phyloP scores from a whole-genome alignment of 2,113 vertebrate genomes.

The Notarius lentiginosus region DNA sequence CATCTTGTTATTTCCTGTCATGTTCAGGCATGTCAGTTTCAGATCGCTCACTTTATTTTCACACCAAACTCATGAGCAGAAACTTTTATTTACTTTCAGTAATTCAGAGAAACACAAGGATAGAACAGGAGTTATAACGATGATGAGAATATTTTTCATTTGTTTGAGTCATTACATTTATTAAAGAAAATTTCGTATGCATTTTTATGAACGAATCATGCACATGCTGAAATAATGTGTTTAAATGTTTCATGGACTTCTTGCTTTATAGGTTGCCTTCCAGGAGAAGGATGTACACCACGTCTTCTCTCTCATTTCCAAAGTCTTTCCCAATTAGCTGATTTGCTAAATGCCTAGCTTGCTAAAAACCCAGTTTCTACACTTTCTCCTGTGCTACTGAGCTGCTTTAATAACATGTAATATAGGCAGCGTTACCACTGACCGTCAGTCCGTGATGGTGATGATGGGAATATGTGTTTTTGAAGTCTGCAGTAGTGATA shows the following conservation, averaged over 20 bases:
- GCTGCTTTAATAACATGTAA: neutral
- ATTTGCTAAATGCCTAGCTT: too few species aligned
- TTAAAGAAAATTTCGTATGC: neutral
- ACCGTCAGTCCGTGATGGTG: neutral
- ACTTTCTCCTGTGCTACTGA: neutral
- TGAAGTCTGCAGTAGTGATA: neutral
- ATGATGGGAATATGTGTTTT: neutral
- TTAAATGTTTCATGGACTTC: neutral
- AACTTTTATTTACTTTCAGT: neutral
- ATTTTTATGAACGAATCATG: neutral
- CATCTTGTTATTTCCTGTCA: slow-evolving; percentile 24
- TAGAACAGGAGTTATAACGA: neutral
- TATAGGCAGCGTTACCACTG: neutral
- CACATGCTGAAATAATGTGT: neutral
- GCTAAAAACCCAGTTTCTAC: too few species aligned
- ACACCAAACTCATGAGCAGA: neutral
- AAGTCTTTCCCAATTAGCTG: too few species aligned
- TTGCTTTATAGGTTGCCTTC: neutral
- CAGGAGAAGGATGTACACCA: neutral
- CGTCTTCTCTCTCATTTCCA: neutral
- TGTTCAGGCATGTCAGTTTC: slow-evolving; percentile 3
- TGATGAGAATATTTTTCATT: too few species aligned
- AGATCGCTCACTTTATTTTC: neutral
- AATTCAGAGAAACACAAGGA: neutral
- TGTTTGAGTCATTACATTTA: neutral